Conservation (phyloP, 1,140 invertebrate species). For the Platorchestia sp. region DNA sequence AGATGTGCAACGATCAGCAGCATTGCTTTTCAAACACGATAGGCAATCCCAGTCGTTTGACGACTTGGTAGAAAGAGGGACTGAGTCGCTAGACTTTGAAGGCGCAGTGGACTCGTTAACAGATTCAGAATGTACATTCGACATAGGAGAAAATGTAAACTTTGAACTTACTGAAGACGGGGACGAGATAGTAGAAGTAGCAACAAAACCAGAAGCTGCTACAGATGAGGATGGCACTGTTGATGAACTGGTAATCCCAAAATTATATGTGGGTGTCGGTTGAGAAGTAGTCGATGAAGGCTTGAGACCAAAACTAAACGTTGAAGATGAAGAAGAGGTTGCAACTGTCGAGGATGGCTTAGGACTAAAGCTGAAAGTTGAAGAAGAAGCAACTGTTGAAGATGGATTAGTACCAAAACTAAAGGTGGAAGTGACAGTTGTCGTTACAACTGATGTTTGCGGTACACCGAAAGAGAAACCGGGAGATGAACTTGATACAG, state of each 20-base stretch:
- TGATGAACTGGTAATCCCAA: not conserved
- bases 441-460: not conserved
- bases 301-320: not conserved
- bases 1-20: not conserved
- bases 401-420: constrained; percentile 3
- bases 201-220: not conserved
- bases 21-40: not conserved
- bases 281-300: not conserved
- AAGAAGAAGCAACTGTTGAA: constrained; percentile 62
- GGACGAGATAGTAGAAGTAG: constrained; percentile 24
- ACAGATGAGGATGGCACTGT: not conserved
- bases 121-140: not conserved
- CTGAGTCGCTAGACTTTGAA: not conserved
- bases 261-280: not conserved
- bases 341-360: constrained; percentile 39
- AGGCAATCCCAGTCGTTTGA: not conserved
- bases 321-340: constrained; percentile 31
- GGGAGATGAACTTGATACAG: not conserved
- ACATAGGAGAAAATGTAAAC: not conserved
- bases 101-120: not conserved
- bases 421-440: not conserved
- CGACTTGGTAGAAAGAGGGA: not conserved
- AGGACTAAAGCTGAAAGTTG: not conserved
- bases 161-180: not conserved
- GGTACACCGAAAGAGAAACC: not conserved